A percentile compares a stretch with the other conserved stretches of the same genome.
Evolutionary conservation across 2,888 invertebrate species (phyloP).

Genomic region (Drosophila testacea): DNA sequence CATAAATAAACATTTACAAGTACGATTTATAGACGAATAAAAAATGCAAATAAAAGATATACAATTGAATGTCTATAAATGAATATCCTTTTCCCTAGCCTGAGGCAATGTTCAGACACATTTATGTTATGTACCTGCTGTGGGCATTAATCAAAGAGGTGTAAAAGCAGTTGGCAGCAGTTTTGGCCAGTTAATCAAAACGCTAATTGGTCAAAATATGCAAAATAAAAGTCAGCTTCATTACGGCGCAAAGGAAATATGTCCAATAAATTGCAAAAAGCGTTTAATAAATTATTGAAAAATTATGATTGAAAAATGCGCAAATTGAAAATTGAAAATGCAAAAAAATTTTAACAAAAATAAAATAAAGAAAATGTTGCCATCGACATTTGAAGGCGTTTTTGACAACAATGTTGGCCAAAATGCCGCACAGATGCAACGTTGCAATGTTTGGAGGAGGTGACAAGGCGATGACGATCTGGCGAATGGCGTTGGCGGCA

Average conservation of each 20-base stretch:
- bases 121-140: constrained; percentile 14
- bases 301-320: constrained; percentile 14
- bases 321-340: constrained; percentile 24
- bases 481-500: constrained; percentile 31
- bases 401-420: constrained; percentile 52
- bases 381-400: constrained; percentile 40
- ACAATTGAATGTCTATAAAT: not conserved
- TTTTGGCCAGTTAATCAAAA: constrained; percentile 7
- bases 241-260: constrained; percentile 7
- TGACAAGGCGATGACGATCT: constrained; percentile 34
- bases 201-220: constrained; percentile 27
- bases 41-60: not conserved
- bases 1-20: not conserved
- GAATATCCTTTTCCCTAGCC: not conserved
- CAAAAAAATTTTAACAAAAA: not conserved
- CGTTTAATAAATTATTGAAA: constrained; percentile 20
- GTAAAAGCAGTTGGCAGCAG: constrained; percentile 1
- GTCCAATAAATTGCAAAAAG: constrained; percentile 28
- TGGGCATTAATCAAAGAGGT: constrained; percentile 13
- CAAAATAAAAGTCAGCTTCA: constrained; percentile 38
- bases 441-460: constrained; percentile 6
- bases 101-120: not conserved
- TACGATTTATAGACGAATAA: not conserved
- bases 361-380: constrained; percentile 39
- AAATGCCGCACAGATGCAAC: constrained; percentile 39